Base-by-base conservation (phyloP, 2,888 invertebrate species). In the Drosophila colorata region DNA sequence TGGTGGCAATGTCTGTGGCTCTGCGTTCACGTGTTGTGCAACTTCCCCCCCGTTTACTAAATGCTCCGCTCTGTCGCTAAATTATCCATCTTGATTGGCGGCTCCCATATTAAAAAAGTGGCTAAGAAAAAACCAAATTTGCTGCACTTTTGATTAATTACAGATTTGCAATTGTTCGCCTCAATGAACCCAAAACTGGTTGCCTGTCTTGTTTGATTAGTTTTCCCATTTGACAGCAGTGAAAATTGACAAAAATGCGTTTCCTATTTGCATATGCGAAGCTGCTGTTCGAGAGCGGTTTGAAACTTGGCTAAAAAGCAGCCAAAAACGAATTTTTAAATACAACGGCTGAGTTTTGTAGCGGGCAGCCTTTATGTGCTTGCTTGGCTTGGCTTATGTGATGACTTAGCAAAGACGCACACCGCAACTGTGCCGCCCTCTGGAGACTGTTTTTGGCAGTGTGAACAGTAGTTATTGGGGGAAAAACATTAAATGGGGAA, bases 61-160 rank as follows among this genome's bases (percentile, higher is more conserved):
- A 41, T 14, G 61, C 14, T 41, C 40, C 18, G 49, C 52, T 47
- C n/a, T 11, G 35, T 41, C 53, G 81, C 71, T 68, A 81, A 84
- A 84, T 75, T 78, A 81, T 87, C 79, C 72, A 87, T 84, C 76
- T 78, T 81, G 82, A 87, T 87, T 82, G 81, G 60, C 74, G 53
- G 48, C 57, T 56, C 58, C n/a, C n/a, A 47, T 53, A 47, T 46
- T 46, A 31, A 31, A 60, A 37, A 14, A 35, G 28, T 6, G 25
- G 18, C 4, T 28, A 28, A 51, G n/a, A 38, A 63, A 33, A 57
- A 23, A 56, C 59, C 51, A 58, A 69, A 47, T 25, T 53, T 53
- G 14, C 52, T 65, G 72, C 84, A 69, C 68, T 67, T 76, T 84
- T 87, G 83, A 87, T 87, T 84, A 78, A 84, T 84, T 74, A 69